phyloP scores from a whole-genome alignment of 2,888 invertebrate genomes.

The Unio delphinus region DNA sequence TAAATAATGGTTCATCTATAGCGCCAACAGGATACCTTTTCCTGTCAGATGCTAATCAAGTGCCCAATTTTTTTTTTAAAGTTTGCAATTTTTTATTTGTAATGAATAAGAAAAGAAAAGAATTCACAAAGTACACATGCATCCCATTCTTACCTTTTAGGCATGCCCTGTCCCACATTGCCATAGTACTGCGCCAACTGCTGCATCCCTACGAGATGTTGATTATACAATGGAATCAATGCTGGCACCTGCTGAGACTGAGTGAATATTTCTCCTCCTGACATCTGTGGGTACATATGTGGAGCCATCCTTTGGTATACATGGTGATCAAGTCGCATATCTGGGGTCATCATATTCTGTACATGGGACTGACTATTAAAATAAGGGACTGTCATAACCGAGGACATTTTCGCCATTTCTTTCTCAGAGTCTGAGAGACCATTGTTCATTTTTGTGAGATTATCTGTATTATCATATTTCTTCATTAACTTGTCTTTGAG shows the following conservation, averaged over 20 bases:
- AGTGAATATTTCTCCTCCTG: too few relatives aligned
- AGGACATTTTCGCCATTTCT: not conserved
- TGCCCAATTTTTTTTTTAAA: too few relatives aligned
- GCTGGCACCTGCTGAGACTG: constrained; percentile 2
- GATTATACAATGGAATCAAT: constrained; percentile 36
- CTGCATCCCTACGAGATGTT: constrained; percentile 50
- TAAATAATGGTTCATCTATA: too few relatives aligned
- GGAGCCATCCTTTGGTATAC: too few relatives aligned
- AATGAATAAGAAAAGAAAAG: too few relatives aligned
- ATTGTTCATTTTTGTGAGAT: constrained; percentile 24
- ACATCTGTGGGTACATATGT: too few relatives aligned
- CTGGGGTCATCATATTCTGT: constrained; percentile 17
- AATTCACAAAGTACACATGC: too few relatives aligned
- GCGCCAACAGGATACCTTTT: too few relatives aligned
- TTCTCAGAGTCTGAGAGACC: not conserved
- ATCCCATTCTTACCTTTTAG: constrained; percentile 5
- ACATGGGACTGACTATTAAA: constrained; percentile 2
- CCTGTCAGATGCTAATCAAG: too few relatives aligned
- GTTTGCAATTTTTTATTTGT: too few relatives aligned
- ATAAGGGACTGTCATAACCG: not conserved
- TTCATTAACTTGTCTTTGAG: constrained; percentile 59
- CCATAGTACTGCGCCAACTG: constrained; percentile 33
- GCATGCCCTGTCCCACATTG: constrained; percentile 5
- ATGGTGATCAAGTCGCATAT: constrained; percentile 10
- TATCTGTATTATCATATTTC: constrained; percentile 57